Conservation (phyloP, 2,888 invertebrate genomes). For the Hyposoter didymator region DNA sequence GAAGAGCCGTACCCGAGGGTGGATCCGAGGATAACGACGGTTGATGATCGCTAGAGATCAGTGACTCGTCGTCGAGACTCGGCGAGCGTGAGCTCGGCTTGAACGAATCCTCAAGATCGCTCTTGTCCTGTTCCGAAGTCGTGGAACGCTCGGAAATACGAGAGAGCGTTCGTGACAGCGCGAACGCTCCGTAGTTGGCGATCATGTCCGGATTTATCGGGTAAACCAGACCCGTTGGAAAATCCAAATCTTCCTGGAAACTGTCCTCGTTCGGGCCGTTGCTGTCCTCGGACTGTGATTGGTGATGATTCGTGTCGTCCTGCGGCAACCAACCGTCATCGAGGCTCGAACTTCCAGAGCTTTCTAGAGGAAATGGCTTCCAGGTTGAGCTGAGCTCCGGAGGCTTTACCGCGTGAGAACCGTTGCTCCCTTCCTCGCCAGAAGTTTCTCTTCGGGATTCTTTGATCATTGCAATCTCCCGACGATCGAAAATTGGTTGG, state of each 20-base stretch:
- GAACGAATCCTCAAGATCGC: slow-evolving; percentile 93
- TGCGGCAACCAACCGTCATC: slow-evolving; percentile 94
- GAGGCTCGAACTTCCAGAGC: slow-evolving; percentile 93
- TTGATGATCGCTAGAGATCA: slow-evolving; percentile 93
- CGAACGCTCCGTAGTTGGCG: slow-evolving; percentile 90
- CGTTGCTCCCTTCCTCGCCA: slow-evolving; percentile 79
- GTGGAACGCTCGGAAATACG: slow-evolving; percentile 95
- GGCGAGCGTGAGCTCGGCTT: slow-evolving; percentile 94
- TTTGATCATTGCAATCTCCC: slow-evolving; percentile 79
- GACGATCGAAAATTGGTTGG: slow-evolving; percentile 81
- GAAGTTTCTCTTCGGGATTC: slow-evolving; percentile 76
- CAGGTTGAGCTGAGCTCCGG: slow-evolving; percentile 92
- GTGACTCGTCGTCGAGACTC: slow-evolving; percentile 93
- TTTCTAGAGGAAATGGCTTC: slow-evolving; percentile 93
- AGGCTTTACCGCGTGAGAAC: slow-evolving; percentile 84
- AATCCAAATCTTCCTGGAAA: slow-evolving; percentile 91
- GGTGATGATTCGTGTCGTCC: slow-evolving; percentile 77
- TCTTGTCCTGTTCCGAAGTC: slow-evolving; percentile 93
- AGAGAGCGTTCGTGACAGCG: slow-evolving; percentile 91
- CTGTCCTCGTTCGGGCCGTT: slow-evolving; percentile 84
- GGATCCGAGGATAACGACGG: slow-evolving; percentile 94
- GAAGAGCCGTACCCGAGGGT: slow-evolving; percentile 84
- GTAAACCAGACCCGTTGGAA: slow-evolving; percentile 91
- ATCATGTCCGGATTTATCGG: slow-evolving; percentile 90
- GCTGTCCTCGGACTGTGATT: slow-evolving; percentile 80